These are phyloP conservation scores for Himalopsyche japonica DNA, from an alignment of 2,888 invertebrate species.

Conservation along the genomic window DNA sequence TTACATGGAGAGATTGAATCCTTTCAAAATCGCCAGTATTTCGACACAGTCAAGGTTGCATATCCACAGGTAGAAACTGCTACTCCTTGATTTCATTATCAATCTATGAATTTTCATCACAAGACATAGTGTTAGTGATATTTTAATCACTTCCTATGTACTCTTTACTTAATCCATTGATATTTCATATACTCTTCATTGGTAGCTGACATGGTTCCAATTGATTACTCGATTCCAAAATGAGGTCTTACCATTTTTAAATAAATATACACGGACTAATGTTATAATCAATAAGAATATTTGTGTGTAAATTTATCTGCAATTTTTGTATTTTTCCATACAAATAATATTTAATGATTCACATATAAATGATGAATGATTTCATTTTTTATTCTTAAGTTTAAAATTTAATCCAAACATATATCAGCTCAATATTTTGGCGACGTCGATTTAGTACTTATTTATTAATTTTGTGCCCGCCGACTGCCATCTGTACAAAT, in stretches of 20 bases:
- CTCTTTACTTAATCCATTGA: too few relatives aligned
- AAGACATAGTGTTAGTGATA: too few relatives aligned
- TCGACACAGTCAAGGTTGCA: too few relatives aligned
- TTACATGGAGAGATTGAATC: too few relatives aligned
- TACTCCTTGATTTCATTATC: too few relatives aligned
- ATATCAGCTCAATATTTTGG: background rate
- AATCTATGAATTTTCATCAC: too few relatives aligned
- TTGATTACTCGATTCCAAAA: background rate
- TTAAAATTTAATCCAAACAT: background rate
- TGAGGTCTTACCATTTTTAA: background rate
- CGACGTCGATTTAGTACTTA: background rate
- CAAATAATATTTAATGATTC: background rate
- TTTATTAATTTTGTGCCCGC: background rate
- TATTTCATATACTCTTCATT: too few relatives aligned
- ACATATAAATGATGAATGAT: background rate
- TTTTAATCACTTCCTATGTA: too few relatives aligned
- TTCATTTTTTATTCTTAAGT: background rate
- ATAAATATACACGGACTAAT: background rate
- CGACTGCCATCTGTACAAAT: background rate
- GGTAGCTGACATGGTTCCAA: too few relatives aligned
- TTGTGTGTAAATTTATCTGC: background rate
- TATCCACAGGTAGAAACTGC: too few relatives aligned
- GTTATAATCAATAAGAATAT: background rate
- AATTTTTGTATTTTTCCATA: slow-evolving; percentile 4
- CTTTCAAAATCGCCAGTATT: too few relatives aligned